Evolutionary conservation across 2,797 vertebrate species (phyloP).

Genomic region (Karalla daura): DNA sequence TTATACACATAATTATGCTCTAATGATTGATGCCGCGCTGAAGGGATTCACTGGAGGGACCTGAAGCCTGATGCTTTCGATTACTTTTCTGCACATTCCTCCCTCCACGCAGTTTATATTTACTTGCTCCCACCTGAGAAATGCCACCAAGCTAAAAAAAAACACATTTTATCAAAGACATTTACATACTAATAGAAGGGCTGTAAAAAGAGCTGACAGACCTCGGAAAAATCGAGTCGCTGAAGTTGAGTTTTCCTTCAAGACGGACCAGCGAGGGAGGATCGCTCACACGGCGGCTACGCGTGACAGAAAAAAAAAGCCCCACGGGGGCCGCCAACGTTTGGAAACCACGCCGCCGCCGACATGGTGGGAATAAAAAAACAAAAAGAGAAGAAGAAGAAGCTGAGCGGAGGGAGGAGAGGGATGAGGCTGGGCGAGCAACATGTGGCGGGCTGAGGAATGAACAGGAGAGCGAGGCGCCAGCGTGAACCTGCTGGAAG

Average conservation of each 20-base stretch:
- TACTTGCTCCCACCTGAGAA: constrained; percentile 66
- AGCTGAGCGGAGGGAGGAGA: constrained; percentile 7
- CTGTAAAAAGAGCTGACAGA: constrained; percentile 62
- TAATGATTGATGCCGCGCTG: constrained; percentile 43
- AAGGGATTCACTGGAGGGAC: constrained; percentile 22
- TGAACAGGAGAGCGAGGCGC: constrained; percentile 31
- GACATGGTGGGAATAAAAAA: too few relatives aligned
- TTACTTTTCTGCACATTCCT: constrained; percentile 42
- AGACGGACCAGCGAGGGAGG: background rate
- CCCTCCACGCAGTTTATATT: constrained; percentile 40
- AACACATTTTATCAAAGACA: constrained; percentile 60
- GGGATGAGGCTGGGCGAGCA: background rate
- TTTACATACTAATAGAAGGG: constrained; percentile 76
- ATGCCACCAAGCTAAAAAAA: constrained; percentile 46
- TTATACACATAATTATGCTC: constrained; percentile 50
- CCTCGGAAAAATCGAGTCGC: constrained; percentile 46
- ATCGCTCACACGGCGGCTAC: background rate
- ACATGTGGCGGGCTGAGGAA: constrained; percentile 44
- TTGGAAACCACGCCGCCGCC: constrained; percentile 8
- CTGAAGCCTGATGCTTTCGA: constrained; percentile 50
- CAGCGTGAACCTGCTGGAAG: constrained; percentile 61
- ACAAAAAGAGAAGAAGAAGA: too few relatives aligned
- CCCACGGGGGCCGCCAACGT: constrained; percentile 1
- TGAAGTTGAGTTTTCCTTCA: constrained; percentile 32
- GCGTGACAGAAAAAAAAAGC: constrained; percentile 7